Percentiles rank a stretch among this genome's conserved stretches.
Evolutionary conservation across 53 echinoderm and acorn worm species (phyloP).

Genomic region (Zoroaster sp.): DNA sequence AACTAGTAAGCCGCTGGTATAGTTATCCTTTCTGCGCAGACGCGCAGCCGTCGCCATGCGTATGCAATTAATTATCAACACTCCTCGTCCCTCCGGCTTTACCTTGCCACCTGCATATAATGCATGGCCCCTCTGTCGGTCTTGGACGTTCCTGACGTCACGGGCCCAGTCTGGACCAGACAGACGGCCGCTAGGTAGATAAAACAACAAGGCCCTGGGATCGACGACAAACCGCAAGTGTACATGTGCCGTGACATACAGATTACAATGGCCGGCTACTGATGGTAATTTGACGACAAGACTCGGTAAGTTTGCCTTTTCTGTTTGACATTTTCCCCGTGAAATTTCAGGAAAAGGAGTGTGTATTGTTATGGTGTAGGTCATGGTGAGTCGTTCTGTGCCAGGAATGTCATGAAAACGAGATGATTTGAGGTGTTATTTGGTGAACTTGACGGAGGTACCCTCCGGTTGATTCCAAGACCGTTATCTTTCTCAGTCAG

Average conservation of each 20-base stretch:
- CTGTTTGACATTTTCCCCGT: neutral
- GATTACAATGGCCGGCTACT: neutral
- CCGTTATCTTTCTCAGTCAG: too few species aligned
- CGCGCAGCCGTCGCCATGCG: too few species aligned
- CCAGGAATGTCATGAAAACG: neutral
- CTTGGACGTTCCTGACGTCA: conserved; percentile 75
- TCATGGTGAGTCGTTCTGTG: neutral
- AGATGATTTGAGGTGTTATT: neutral
- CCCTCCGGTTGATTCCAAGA: too few species aligned
- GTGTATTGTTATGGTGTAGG: neutral
- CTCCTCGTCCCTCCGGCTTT: neutral
- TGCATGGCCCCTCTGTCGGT: conserved; percentile 51
- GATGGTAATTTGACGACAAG: neutral
- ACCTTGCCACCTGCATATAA: conserved; percentile 17
- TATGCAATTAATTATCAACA: neutral
- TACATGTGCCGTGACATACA: neutral
- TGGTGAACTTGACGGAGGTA: neutral
- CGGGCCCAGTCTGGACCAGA: conserved; percentile 62
- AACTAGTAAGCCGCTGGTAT: too few species aligned
- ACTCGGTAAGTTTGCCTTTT: conserved; percentile 32
- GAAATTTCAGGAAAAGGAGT: neutral
- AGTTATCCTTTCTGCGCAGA: too few species aligned
- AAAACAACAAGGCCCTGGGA: neutral
- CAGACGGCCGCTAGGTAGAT: conserved; percentile 38
- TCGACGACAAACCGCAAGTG: neutral